Percentiles rank a stretch among this genome's conserved stretches.
Evolutionary conservation across 2,888 invertebrate species (phyloP).

Genomic region (Entomobrya multifasciata): DNA sequence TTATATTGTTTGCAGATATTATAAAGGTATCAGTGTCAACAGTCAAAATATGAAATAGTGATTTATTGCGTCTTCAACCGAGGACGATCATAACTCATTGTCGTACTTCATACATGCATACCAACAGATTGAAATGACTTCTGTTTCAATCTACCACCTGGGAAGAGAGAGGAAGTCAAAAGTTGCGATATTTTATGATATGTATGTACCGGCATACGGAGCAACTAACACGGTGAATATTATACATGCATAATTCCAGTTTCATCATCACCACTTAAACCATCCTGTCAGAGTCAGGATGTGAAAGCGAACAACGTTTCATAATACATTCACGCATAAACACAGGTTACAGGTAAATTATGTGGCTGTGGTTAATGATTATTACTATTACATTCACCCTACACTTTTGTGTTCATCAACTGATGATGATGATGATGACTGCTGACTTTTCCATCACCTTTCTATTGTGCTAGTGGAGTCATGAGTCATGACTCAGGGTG

Average conservation of each 20-base stretch:
- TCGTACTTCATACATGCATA: too few species aligned
- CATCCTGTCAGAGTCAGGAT: background rate
- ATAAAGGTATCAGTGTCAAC: background rate
- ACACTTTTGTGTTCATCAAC: background rate
- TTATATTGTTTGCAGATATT: too few species aligned
- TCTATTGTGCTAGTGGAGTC: constrained; percentile 46
- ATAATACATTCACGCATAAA: background rate
- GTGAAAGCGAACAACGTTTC: too few species aligned
- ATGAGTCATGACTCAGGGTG: too few species aligned
- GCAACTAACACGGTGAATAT: constrained; percentile 25
- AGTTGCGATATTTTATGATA: constrained; percentile 27
- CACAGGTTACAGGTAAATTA: background rate
- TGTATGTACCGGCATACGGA: background rate
- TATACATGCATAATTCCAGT: constrained; percentile 44
- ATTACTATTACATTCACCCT: background rate
- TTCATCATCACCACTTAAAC: constrained; percentile 45
- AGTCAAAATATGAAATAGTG: background rate
- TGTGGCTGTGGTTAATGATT: background rate
- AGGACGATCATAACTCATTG: constrained; percentile 14
- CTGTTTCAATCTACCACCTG: constrained; percentile 51
- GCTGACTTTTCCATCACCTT: constrained; percentile 49
- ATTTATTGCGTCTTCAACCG: background rate
- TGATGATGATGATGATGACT: constrained; percentile 16
- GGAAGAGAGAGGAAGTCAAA: constrained; percentile 56
- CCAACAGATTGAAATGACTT: constrained; percentile 9